These are phyloP conservation scores for Lanius collurio DNA, from an alignment of 2,113 vertebrate species.

Conservation along the genomic window DNA sequence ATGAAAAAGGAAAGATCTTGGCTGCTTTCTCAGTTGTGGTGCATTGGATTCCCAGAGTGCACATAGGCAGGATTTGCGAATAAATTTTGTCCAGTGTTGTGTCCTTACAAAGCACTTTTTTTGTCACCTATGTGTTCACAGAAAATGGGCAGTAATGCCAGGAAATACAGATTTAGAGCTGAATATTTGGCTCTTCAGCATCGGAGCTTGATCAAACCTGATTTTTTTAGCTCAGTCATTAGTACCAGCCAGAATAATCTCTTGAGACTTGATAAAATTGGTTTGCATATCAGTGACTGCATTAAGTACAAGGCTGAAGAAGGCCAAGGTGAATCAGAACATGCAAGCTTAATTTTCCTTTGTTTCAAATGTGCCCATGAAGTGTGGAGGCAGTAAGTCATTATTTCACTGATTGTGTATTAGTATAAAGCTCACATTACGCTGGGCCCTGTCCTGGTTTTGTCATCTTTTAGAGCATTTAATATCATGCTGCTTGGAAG, in stretches of 20 bases:
- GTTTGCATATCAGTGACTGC: neutral
- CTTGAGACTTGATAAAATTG: neutral
- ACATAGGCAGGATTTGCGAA: neutral
- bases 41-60: neutral
- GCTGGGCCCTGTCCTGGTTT: neutral
- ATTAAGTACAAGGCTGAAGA: neutral
- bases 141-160: neutral
- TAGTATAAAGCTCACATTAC: neutral
- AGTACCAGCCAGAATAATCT: neutral
- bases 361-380: neutral
- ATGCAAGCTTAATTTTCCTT: neutral
- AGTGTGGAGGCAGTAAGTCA: neutral
- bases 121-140: neutral
- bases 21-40: neutral
- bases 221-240: neutral
- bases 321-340: neutral
- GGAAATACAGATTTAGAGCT: neutral
- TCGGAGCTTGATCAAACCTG: neutral
- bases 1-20: neutral
- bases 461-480: neutral
- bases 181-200: neutral
- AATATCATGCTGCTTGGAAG: neutral
- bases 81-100: neutral
- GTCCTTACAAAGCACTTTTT: neutral
- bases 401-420: neutral